Conservation (phyloP, 2,797 vertebrate species). For the Mareca strepera region DNA sequence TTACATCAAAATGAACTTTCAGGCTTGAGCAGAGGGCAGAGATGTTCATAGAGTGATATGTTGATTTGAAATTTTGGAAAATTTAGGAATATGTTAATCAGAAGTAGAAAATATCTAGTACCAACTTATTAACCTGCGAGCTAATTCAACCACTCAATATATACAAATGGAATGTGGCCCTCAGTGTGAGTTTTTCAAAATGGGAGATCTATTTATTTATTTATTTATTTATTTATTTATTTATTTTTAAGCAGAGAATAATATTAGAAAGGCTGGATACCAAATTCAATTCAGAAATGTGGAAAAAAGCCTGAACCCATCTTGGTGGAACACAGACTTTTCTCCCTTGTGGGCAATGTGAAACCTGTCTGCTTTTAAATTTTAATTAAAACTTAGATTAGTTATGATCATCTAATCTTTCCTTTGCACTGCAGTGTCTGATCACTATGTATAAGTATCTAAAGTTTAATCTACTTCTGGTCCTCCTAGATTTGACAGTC, state of each 20-base stretch:
- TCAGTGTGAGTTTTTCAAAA: not conserved
- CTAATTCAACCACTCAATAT: not conserved
- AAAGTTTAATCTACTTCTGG: conserved; percentile 64
- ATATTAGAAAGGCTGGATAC: not conserved
- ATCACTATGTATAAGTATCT: conserved; percentile 30
- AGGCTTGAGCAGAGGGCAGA: not conserved
- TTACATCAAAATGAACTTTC: not conserved
- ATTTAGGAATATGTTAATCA: not conserved
- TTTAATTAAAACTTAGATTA: conserved; percentile 71
- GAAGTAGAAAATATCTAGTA: not conserved
- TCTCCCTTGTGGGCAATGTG: conserved; percentile 21
- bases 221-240: not conserved
- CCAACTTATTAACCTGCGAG: not conserved
- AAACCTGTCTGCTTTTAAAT: conserved; percentile 49
- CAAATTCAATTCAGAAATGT: conserved; percentile 27
- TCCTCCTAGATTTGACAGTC: conserved; percentile 57
- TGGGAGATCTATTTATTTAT: not conserved
- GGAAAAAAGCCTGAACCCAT: conserved; percentile 15
- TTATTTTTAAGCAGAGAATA: not conserved
- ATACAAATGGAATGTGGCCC: not conserved
- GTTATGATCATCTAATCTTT: conserved; percentile 63
- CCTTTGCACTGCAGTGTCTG: conserved; percentile 42
- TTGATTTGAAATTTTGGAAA: not conserved
- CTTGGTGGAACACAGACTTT: not conserved
- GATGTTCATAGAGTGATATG: not conserved